A percentile compares a stretch with the other conserved stretches of the same genome.
Evolutionary conservation across 2,888 invertebrate species (phyloP).

Genomic region (Xestia sexstrigata): DNA sequence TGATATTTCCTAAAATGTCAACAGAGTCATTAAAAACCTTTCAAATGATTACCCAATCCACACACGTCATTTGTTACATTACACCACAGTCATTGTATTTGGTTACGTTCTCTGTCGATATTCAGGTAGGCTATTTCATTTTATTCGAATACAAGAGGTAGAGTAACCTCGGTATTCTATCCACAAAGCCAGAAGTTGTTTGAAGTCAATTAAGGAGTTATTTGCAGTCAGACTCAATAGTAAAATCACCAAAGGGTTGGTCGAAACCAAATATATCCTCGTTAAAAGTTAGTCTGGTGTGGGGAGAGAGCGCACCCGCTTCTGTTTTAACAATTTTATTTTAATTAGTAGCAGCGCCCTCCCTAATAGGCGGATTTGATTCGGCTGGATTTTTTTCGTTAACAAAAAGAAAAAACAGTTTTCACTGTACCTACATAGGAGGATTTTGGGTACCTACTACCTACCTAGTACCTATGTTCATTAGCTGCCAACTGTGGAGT

Average conservation of each 20-base stretch:
- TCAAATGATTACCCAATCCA: slow-evolving; percentile 33
- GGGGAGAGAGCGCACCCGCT: slow-evolving; percentile 77
- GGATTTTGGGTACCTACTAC: slow-evolving; percentile 1
- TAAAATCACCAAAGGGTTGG: slow-evolving; percentile 90
- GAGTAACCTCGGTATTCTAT: slow-evolving; percentile 78
- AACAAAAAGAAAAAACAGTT: slow-evolving; percentile 55
- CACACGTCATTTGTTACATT: slow-evolving; percentile 36
- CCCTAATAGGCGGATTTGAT: slow-evolving; percentile 85
- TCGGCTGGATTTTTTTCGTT: slow-evolving; percentile 76
- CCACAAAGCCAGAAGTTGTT: slow-evolving; percentile 85
- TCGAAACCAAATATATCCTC: slow-evolving; percentile 90
- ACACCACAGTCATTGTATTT: slow-evolving; percentile 45
- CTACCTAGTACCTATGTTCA: slow-evolving; percentile 13
- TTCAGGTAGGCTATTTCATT: slow-evolving; percentile 59
- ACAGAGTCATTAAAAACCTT: slow-evolving; percentile 17
- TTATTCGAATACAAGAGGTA: slow-evolving; percentile 60
- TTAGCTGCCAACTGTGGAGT: slow-evolving; percentile 27
- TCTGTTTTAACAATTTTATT: slow-evolving; percentile 89
- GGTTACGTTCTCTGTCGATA: slow-evolving; percentile 58
- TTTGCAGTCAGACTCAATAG: slow-evolving; percentile 89
- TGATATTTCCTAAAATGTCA: slow-evolving; percentile 24
- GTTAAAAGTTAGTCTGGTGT: slow-evolving; percentile 89
- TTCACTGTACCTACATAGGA: slow-evolving; percentile 16
- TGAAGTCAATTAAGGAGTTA: slow-evolving; percentile 90
- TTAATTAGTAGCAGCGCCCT: slow-evolving; percentile 88